A percentile compares a stretch with the other conserved stretches of the same genome.
These are phyloP conservation scores for Oscheius sp. DNA, from an alignment of 2,888 invertebrate species.

Conservation along the genomic window DNA sequence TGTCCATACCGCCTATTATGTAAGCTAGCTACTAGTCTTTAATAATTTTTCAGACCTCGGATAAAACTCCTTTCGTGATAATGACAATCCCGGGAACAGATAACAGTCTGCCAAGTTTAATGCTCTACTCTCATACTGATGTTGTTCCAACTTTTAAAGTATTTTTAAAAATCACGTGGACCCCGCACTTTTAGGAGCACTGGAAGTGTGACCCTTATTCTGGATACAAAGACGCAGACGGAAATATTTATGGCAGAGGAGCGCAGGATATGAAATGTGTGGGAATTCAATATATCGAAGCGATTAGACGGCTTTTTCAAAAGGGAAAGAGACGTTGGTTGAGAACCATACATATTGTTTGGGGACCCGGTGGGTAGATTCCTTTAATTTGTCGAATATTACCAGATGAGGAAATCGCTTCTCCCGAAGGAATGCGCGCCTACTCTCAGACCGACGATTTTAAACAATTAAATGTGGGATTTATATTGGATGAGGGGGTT, in stretches of 20 bases:
- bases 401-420: conserved; percentile 89
- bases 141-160: conserved; percentile 94
- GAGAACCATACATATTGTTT: conserved; percentile 81
- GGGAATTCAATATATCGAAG: conserved; percentile 83
- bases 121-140: conserved; percentile 95
- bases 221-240: conserved; percentile 85
- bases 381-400: neutral
- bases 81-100: conserved; percentile 86
- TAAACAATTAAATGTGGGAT: conserved; percentile 83
- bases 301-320: conserved; percentile 79
- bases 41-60: conserved; percentile 77
- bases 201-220: conserved; percentile 91
- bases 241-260: conserved; percentile 86
- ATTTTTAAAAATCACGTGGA: conserved; percentile 67
- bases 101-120: conserved; percentile 81
- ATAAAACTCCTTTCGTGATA: conserved; percentile 84
- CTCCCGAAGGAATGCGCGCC: conserved; percentile 83
- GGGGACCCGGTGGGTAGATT: conserved; percentile 80
- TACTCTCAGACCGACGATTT: conserved; percentile 85
- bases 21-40: neutral
- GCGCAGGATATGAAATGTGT: conserved; percentile 86
- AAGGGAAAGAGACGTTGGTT: conserved; percentile 76
- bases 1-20: conserved; percentile 43
- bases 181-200: conserved; percentile 79
- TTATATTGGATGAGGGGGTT: conserved; percentile 87